Percentiles rank a stretch among this genome's conserved stretches.
Evolutionary conservation across 2,113 vertebrate genomes (phyloP).

Genomic region (Oncorhynchus clarkii): DNA sequence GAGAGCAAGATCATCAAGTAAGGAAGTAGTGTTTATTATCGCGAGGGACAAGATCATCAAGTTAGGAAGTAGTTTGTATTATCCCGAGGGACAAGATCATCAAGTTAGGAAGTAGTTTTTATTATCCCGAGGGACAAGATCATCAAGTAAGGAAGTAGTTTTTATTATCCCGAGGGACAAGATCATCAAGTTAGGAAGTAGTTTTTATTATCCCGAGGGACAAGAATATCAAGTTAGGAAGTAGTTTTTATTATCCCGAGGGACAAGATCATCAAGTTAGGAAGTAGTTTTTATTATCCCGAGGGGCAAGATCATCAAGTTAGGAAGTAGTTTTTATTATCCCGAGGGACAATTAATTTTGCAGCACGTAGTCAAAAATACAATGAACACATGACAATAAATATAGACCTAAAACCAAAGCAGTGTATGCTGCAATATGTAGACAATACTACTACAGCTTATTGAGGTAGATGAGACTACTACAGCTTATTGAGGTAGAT

Average conservation of each 20-base stretch:
- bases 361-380: no score
- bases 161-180: slow-evolving; percentile 62
- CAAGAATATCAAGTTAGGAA: slow-evolving; percentile 96
- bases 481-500: no score
- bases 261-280: slow-evolving; percentile 95
- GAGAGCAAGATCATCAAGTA: slow-evolving; percentile 99
- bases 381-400: no score
- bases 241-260: no score
- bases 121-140: slow-evolving; percentile 77
- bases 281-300: no score
- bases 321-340: not conserved
- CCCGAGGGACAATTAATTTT: no score
- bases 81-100: slow-evolving; percentile 83
- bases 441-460: no score
- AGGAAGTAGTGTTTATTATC: not conserved
- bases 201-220: no score
- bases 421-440: no score
- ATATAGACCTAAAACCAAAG: no score
- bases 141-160: slow-evolving; percentile 82
- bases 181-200: slow-evolving; percentile 88
- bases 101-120: slow-evolving; percentile 75
- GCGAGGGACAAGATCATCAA: slow-evolving; percentile 89
- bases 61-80: slow-evolving; percentile 57
- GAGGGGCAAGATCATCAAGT: slow-evolving; percentile 77
- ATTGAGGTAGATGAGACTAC: no score